These are phyloP conservation scores for Probaryconus sp. DNA, from an alignment of 1,140 invertebrate species.

Conservation along the genomic window DNA sequence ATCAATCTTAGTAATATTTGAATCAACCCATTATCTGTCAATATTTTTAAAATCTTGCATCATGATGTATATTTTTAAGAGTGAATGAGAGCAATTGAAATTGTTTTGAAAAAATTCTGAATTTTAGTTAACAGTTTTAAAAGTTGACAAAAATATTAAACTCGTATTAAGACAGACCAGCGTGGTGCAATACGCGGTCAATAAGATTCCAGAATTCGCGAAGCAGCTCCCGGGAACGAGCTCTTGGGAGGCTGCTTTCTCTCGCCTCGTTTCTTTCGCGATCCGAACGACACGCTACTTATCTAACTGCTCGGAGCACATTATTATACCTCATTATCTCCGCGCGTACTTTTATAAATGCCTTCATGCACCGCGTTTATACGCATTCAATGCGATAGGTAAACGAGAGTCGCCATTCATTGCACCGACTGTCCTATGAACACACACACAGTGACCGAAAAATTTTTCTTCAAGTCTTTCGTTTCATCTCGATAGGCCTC, in stretches of 20 bases:
- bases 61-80: no score
- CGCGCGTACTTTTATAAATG: constrained; percentile 50
- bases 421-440: constrained; percentile 32
- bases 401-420: constrained; percentile 54
- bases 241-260: constrained; percentile 52
- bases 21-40: no score
- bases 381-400: constrained; percentile 53
- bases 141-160: no score
- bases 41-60: no score
- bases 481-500: no score
- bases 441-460: no score
- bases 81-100: no score
- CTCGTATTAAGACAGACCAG: constrained; percentile 29
- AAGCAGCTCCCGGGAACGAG: constrained; percentile 23
- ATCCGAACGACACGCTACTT: constrained; percentile 56
- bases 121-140: no score
- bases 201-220: constrained; percentile 54
- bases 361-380: constrained; percentile 37
- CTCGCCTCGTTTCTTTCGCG: constrained; percentile 56
- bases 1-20: no score
- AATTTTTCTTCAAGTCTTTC: no score
- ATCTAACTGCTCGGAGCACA: constrained; percentile 58
- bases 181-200: constrained; percentile 36
- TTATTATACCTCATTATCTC: constrained; percentile 59
- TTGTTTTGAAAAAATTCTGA: no score